A percentile compares a stretch with the other conserved stretches of the same genome.
Conservation (phyloP, 2,888 invertebrate species). For the Hydraecia micacea region DNA sequence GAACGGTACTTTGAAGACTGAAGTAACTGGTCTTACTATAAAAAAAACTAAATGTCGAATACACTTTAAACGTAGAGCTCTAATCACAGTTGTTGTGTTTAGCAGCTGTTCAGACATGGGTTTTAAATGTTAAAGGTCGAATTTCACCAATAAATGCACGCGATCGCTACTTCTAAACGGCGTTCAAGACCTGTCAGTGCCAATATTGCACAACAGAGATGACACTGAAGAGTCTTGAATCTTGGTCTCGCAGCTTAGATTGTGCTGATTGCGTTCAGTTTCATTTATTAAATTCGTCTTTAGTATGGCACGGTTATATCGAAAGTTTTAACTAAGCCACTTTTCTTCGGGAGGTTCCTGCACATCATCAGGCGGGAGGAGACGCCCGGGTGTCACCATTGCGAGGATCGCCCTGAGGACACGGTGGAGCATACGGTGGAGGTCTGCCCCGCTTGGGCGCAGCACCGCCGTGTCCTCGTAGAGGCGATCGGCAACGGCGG, state of each 20-base stretch:
- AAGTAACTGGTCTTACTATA: neutral
- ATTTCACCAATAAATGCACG: neutral
- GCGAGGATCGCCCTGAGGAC: too few relatives aligned
- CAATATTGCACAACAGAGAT: neutral
- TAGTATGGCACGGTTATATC: neutral
- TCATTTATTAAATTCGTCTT: neutral
- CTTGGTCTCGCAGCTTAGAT: neutral
- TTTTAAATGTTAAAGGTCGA: neutral
- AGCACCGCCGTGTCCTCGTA: too few relatives aligned
- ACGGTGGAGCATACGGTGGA: too few relatives aligned
- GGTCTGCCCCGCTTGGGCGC: too few relatives aligned
- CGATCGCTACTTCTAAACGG: neutral
- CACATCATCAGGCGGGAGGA: too few relatives aligned
- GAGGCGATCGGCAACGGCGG: too few relatives aligned
- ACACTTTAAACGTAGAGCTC: neutral
- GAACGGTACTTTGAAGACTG: conserved; percentile 20
- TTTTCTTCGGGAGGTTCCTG: too few relatives aligned
- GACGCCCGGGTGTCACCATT: too few relatives aligned
- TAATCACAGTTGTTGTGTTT: neutral
- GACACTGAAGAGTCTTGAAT: neutral
- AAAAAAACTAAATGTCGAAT: neutral
- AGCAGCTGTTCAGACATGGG: neutral
- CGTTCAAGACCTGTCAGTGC: neutral
- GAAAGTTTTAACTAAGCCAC: neutral
- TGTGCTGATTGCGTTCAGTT: neutral